These are phyloP conservation scores for Stenichneumon culpator DNA, from an alignment of 2,888 invertebrate species.

Conservation along the genomic window DNA sequence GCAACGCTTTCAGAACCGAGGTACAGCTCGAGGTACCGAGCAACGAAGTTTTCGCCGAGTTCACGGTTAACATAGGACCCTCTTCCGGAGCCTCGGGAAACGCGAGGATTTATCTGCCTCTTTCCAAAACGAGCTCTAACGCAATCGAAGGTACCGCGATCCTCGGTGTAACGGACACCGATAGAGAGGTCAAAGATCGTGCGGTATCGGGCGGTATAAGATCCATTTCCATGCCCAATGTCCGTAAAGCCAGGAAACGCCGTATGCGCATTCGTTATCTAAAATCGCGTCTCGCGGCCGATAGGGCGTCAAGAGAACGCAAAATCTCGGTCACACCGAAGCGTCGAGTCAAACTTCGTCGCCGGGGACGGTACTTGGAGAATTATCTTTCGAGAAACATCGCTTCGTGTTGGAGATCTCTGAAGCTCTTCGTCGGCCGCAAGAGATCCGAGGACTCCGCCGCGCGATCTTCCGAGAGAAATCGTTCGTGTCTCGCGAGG, in stretches of 20 bases:
- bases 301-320: constrained; percentile 17
- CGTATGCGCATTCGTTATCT: constrained; percentile 23
- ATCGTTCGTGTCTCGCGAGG: constrained; percentile 60
- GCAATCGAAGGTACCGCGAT: background rate
- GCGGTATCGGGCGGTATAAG: background rate
- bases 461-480: constrained; percentile 35
- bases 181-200: background rate
- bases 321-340: background rate
- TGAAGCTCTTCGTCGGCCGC: constrained; percentile 46
- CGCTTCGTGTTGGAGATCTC: constrained; percentile 24
- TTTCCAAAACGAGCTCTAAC: background rate
- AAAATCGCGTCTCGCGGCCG: constrained; percentile 29
- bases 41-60: constrained; percentile 58
- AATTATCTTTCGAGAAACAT: constrained; percentile 63
- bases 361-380: constrained; percentile 60
- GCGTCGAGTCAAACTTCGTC: constrained; percentile 27
- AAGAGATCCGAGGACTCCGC: background rate
- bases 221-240: constrained; percentile 1
- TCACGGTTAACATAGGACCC: constrained; percentile 47
- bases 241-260: constrained; percentile 21
- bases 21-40: constrained; percentile 43
- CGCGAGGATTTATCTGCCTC: background rate
- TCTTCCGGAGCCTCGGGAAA: background rate
- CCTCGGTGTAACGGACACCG: background rate
- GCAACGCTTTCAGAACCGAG: constrained; percentile 60